These are phyloP conservation scores for Metaphire vulgaris DNA, from an alignment of 1,140 invertebrate genomes.

Conservation along the genomic window DNA sequence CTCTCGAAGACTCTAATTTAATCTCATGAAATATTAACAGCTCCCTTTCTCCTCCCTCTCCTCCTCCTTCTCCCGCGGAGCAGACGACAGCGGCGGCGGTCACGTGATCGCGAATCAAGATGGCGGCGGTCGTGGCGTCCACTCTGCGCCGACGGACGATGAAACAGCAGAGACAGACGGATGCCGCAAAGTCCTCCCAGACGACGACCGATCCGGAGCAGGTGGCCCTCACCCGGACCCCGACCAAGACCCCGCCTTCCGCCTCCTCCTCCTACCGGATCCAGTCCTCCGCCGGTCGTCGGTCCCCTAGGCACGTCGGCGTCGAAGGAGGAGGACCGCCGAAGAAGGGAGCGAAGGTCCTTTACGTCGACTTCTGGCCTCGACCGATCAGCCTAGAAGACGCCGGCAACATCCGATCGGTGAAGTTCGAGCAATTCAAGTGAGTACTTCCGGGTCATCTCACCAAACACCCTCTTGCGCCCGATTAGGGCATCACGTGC, in stretches of 20 bases:
- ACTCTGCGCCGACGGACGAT: slow-evolving; percentile 27
- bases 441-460: too few relatives aligned
- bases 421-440: slow-evolving; percentile 28
- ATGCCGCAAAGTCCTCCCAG: slow-evolving; percentile 4
- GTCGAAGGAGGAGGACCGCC: too few relatives aligned
- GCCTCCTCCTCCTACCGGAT: slow-evolving; percentile 25
- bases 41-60: too few relatives aligned
- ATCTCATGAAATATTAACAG: too few relatives aligned
- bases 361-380: slow-evolving; percentile 28
- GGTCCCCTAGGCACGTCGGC: not conserved
- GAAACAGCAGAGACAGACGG: slow-evolving; percentile 20
- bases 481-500: too few relatives aligned
- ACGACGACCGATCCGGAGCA: slow-evolving; percentile 2
- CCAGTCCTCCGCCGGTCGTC: not conserved
- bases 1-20: too few relatives aligned
- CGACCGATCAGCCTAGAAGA: slow-evolving; percentile 13
- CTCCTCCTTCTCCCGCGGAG: not conserved
- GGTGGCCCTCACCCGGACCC: not conserved
- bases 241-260: not conserved
- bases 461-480: too few relatives aligned
- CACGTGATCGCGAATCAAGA: slow-evolving; percentile 9
- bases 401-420: slow-evolving; percentile 16
- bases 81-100: not conserved
- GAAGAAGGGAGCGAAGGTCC: slow-evolving; percentile 11
- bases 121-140: slow-evolving; percentile 30